A percentile compares a stretch with the other conserved stretches of the same genome.
These are phyloP conservation scores for Ahaetulla prasina DNA, from an alignment of 2,113 vertebrate genomes.

Conservation along the genomic window DNA sequence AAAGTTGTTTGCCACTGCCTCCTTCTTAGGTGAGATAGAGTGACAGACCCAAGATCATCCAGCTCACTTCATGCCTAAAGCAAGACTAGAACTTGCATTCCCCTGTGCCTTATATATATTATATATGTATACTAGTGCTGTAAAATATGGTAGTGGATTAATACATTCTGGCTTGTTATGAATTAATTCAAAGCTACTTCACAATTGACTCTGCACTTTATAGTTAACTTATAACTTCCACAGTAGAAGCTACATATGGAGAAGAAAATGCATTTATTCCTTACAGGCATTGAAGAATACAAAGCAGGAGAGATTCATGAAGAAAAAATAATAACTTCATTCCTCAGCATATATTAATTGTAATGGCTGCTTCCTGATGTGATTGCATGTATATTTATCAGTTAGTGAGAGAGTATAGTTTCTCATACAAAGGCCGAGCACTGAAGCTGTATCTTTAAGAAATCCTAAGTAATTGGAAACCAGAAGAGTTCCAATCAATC, in stretches of 20 bases:
- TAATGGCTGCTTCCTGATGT: not conserved
- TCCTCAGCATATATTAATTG: not conserved
- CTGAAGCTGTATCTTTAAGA: not conserved
- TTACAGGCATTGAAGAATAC: not conserved
- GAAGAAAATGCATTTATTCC: not conserved
- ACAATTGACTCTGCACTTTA: not conserved
- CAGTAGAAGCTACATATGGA: not conserved
- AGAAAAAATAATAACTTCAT: not conserved
- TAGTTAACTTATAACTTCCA: not conserved
- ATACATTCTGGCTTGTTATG: not conserved
- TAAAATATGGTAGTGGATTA: not conserved
- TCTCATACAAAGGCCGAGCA: not conserved
- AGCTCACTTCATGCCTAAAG: not conserved
- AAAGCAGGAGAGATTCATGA: not conserved
- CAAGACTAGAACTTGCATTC: not conserved
- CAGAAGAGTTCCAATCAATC: not conserved
- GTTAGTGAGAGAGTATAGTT: not conserved
- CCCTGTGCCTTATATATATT: not conserved
- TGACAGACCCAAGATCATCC: not conserved
- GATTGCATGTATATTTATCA: not conserved
- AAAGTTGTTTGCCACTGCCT: not conserved
- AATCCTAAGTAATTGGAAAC: not conserved
- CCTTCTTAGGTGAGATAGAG: not conserved
- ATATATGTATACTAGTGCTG: not conserved
- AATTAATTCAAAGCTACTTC: not conserved